Evolutionary conservation across 2,797 vertebrate genomes (phyloP).

Genomic region (Parambassis ranga): DNA sequence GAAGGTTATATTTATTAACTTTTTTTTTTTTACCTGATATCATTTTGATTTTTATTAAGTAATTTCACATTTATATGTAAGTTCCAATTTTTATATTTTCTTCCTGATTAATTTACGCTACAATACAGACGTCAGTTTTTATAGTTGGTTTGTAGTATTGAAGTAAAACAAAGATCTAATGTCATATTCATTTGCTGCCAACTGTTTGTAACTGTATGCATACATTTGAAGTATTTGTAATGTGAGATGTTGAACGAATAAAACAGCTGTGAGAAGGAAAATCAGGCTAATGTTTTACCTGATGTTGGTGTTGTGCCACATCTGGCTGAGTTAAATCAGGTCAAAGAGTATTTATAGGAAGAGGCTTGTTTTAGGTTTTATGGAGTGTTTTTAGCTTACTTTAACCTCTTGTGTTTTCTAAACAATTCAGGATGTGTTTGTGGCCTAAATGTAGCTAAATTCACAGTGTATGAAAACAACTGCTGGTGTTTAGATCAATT

Average conservation of each 20-base stretch:
- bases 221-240: conserved; percentile 99
- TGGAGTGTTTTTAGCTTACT: conserved; percentile 12
- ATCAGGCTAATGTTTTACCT: background rate
- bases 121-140: conserved; percentile 97
- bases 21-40: conserved; percentile 95
- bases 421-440: no score
- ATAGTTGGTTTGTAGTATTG: conserved; percentile 99
- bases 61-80: conserved; percentile 96
- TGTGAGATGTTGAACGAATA: conserved; percentile 99
- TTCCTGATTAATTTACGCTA: conserved; percentile 95
- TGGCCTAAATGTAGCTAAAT: no score
- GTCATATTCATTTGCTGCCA: conserved; percentile 99
- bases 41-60: conserved; percentile 99
- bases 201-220: conserved; percentile 99
- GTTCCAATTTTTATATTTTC: conserved; percentile 99
- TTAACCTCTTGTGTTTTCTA: background rate
- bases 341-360: conserved; percentile 59
- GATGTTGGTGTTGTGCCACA: conserved; percentile 9
- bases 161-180: conserved; percentile 93
- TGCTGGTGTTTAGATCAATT: no score
- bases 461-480: no score
- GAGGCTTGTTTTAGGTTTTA: conserved; percentile 37
- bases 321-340: conserved; percentile 60
- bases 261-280: conserved; percentile 91
- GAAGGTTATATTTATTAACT: conserved; percentile 99